Evolutionary conservation across 2,888 invertebrate species (phyloP).

Genomic region (Limnephilus rhombicus): DNA sequence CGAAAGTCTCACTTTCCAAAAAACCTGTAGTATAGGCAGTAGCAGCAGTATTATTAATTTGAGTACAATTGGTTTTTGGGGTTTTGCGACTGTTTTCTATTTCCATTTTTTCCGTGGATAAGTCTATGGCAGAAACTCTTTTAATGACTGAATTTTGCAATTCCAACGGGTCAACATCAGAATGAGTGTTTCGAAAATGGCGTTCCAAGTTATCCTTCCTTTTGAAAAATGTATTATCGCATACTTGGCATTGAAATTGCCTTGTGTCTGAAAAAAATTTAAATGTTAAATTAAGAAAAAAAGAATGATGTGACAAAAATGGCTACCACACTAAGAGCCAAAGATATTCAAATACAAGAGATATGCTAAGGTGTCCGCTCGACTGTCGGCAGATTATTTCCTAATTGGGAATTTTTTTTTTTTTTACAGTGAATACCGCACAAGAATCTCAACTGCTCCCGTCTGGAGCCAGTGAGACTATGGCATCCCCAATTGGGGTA

Average conservation of each 20-base stretch:
- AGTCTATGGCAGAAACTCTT: neutral
- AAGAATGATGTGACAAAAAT: neutral
- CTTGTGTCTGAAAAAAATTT: conserved; percentile 77
- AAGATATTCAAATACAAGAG: no score
- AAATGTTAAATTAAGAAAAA: neutral
- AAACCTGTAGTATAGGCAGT: neutral
- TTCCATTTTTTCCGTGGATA: neutral
- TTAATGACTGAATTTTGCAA: conserved; percentile 23
- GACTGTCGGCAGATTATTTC: no score
- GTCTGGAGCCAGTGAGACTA: no score
- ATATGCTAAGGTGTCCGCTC: no score
- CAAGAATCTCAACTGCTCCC: no score
- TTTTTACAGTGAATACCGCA: no score
- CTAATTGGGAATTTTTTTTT: no score
- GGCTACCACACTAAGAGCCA: no score
- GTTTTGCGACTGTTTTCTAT: neutral
- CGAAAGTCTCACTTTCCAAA: neutral
- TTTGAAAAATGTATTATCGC: conserved; percentile 81
- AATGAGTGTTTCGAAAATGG: conserved; percentile 87
- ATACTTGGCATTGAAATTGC: conserved; percentile 84
- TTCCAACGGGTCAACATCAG: conserved; percentile 70
- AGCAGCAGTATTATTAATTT: neutral
- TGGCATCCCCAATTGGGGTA: no score
- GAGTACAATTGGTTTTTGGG: neutral
- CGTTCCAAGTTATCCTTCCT: conserved; percentile 88